phyloP scores from a whole-genome alignment of 2,888 invertebrate species.

The Hypercompe scribonia region DNA sequence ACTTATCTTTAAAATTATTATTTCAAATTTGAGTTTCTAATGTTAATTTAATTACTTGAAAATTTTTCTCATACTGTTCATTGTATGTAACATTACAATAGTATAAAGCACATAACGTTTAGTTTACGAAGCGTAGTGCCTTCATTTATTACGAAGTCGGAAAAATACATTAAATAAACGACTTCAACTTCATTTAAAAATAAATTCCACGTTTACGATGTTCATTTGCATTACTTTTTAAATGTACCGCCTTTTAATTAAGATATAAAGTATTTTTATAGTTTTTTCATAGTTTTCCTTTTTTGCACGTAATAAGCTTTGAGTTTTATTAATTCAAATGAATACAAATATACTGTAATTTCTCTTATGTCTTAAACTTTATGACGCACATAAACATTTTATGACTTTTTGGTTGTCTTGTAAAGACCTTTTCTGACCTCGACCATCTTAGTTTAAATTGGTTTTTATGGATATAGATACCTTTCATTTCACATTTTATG shows the following conservation, averaged over 20 bases:
- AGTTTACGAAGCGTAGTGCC: constrained; percentile 5
- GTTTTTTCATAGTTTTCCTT: constrained; percentile 19
- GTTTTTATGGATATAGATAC: not conserved
- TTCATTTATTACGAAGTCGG: constrained; percentile 24
- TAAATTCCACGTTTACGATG: constrained; percentile 48
- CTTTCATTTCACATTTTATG: not conserved
- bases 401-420: not conserved
- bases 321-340: not conserved
- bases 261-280: constrained; percentile 38
- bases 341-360: not conserved
- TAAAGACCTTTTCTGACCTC: not conserved
- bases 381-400: not conserved
- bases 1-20: constrained; percentile 12
- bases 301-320: constrained; percentile 17
- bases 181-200: constrained; percentile 49
- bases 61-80: not conserved
- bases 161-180: constrained; percentile 41
- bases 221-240: constrained; percentile 53
- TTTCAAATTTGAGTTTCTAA: not conserved
- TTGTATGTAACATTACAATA: not conserved
- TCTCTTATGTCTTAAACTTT: not conserved
- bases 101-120: not conserved
- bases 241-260: constrained; percentile 46
- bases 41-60: not conserved
- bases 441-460: not conserved